Evolutionary conservation across 1,140 invertebrate genomes (phyloP), one percentile per base, ranked within the genome.

Genomic region (Charaxes varanes): DNA sequence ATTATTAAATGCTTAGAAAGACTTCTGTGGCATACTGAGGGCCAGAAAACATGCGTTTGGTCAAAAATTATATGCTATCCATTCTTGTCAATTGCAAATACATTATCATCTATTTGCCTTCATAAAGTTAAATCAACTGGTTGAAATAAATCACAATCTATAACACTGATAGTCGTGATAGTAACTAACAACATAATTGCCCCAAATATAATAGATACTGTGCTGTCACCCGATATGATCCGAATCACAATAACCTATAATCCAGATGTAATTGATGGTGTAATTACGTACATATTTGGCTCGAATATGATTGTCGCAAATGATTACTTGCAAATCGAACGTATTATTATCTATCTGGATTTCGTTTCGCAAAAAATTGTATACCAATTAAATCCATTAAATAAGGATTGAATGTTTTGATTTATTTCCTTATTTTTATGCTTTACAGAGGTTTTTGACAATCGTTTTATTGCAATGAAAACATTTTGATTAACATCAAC

Each of bases 181-280:
- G 24, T 37, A 47, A 47, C 37, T 47, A 34, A 22, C 28, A 32
- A 32, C 34, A 30, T 47, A 47, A 48, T 42, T 41, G 36, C 32
- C 16, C n/a, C 16, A 34, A 33, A 19, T 28, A 36, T 50, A 50
- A 44, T 43, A 41, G 41, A 45, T 38, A 42, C 37, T 41, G 41
- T 27, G 14, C 22, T 55, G 52, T 50, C 47, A 50, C 30, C 27
- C 40, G 45, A 54, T 42, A 49, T 26, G 38, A 41, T 49, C 42
- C 46, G 37, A 38, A 24, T 28, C 37, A 37, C 36, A 26, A 44
- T 44, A 37, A 45, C 36, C 34, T 41, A 44, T 54, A 54, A 50
- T 46, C 41, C 50, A 17, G 5, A 12, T 50, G 33, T 36, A 46
- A 50, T 45, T 45, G 46, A 54, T 49, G 46, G 34, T 12, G 32